phyloP scores from a whole-genome alignment of 1,140 invertebrate genomes.

The Platyscapa corneri region DNA sequence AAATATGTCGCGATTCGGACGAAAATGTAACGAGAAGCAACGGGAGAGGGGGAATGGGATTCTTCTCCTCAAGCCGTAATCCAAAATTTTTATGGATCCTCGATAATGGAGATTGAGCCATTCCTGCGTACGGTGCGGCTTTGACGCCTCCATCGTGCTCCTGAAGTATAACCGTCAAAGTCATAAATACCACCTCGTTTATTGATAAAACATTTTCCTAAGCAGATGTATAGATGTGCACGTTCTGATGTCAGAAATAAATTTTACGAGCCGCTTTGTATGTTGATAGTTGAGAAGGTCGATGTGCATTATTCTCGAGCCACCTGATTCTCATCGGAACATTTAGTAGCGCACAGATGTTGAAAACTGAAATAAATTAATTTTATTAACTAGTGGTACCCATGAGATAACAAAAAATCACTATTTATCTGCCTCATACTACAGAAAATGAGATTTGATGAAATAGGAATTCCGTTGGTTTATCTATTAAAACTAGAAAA shows the following conservation, averaged over 20 bases:
- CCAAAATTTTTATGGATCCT: slow-evolving; percentile 59
- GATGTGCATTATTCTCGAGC: background rate
- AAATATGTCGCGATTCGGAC: background rate
- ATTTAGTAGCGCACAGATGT: background rate
- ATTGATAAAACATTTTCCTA: slow-evolving; percentile 43
- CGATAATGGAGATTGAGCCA: slow-evolving; percentile 57
- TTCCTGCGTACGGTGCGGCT: background rate
- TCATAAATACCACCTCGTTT: slow-evolving; percentile 31
- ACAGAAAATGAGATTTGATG: too few species aligned
- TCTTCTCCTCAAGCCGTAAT: slow-evolving; percentile 58
- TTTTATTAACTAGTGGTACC: background rate
- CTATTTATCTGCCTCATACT: too few species aligned
- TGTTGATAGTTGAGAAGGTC: background rate
- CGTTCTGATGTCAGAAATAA: slow-evolving; percentile 5
- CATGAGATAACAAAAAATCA: too few species aligned
- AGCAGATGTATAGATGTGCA: background rate
- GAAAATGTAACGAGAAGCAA: slow-evolving; percentile 48
- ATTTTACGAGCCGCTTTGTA: slow-evolving; percentile 11
- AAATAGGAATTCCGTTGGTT: too few species aligned
- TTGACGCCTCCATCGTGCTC: background rate
- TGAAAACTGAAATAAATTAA: background rate
- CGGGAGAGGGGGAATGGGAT: slow-evolving; percentile 5
- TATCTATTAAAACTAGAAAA: too few species aligned
- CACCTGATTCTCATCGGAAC: background rate
- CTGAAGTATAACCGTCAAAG: slow-evolving; percentile 1